These are phyloP conservation scores for Lamprologus lemairii DNA, from an alignment of 2,113 vertebrate genomes.

Conservation along the genomic window DNA sequence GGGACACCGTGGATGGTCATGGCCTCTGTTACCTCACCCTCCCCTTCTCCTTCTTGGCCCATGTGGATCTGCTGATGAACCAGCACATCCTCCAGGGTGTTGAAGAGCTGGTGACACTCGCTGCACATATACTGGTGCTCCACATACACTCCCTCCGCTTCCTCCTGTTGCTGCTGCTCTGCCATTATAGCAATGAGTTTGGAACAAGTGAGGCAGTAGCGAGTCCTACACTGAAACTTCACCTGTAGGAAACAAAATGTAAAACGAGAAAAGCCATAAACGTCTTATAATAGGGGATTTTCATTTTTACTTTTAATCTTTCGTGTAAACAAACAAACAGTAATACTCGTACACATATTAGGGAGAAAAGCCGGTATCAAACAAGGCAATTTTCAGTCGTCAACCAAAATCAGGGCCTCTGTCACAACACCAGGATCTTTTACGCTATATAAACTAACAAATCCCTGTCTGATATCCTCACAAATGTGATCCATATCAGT, in stretches of 20 bases:
- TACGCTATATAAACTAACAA: neutral
- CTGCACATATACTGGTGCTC: slow-evolving; percentile 91
- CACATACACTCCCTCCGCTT: slow-evolving; percentile 60
- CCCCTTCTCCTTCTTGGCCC: slow-evolving; percentile 41
- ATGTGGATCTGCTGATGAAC: slow-evolving; percentile 84
- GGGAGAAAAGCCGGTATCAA: neutral
- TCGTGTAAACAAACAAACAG: neutral
- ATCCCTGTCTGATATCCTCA: neutral
- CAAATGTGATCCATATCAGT: neutral
- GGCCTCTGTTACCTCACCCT: slow-evolving; percentile 18
- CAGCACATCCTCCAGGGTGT: slow-evolving; percentile 82
- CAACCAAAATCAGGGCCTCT: neutral
- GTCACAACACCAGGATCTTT: neutral
- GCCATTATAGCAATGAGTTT: slow-evolving; percentile 24
- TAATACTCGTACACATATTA: neutral
- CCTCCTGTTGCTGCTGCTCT: slow-evolving; percentile 59
- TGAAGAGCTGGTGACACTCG: slow-evolving; percentile 82
- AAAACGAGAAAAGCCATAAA: neutral
- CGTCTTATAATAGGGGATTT: neutral
- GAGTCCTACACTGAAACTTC: neutral
- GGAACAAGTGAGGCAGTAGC: neutral
- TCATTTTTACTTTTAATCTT: neutral
- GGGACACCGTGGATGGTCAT: slow-evolving; percentile 31
- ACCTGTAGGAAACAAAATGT: neutral
- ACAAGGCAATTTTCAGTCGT: neutral